Percentiles rank a stretch among this genome's conserved stretches.
phyloP scores from a whole-genome alignment of 2,888 invertebrate genomes.

The Pristionchus entomophagus region DNA sequence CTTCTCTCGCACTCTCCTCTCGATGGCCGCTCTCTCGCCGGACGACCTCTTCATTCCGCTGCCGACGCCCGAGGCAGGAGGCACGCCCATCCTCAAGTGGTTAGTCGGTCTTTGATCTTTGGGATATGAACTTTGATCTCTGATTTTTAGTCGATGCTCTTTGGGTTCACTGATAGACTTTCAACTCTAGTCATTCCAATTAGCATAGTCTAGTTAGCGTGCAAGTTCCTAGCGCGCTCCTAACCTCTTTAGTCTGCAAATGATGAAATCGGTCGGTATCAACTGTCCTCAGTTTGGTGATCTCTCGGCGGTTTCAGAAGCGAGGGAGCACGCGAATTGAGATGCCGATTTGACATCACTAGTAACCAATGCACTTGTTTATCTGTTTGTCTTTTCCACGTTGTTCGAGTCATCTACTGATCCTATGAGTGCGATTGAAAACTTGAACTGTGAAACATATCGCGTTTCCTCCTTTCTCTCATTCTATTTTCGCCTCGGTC shows the following conservation, averaged over 20 bases:
- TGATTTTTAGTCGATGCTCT: not conserved
- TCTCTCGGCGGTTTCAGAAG: not conserved
- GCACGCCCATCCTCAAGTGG: constrained; percentile 3
- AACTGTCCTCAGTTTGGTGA: not conserved
- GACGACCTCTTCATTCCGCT: not conserved
- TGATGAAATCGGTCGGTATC: not conserved
- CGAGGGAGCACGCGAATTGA: not conserved
- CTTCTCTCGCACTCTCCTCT: not conserved
- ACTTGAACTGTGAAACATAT: too few species aligned
- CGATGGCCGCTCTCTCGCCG: not conserved
- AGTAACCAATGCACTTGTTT: too few species aligned
- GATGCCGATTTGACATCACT: too few species aligned
- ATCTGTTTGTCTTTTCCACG: too few species aligned
- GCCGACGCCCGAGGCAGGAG: not conserved
- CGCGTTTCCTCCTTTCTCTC: too few species aligned
- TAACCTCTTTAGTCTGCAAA: not conserved
- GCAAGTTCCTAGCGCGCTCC: not conserved
- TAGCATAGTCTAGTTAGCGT: too few species aligned
- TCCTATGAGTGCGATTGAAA: too few species aligned
- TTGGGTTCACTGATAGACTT: too few species aligned
- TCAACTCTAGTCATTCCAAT: too few species aligned
- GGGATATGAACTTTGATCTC: not conserved
- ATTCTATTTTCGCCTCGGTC: too few species aligned
- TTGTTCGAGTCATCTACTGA: too few species aligned
- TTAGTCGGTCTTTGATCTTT: not conserved